Evolutionary conservation across 1,140 invertebrate species (phyloP), one percentile per base, ranked within the genome.

Genomic region (Delia radicum): DNA sequence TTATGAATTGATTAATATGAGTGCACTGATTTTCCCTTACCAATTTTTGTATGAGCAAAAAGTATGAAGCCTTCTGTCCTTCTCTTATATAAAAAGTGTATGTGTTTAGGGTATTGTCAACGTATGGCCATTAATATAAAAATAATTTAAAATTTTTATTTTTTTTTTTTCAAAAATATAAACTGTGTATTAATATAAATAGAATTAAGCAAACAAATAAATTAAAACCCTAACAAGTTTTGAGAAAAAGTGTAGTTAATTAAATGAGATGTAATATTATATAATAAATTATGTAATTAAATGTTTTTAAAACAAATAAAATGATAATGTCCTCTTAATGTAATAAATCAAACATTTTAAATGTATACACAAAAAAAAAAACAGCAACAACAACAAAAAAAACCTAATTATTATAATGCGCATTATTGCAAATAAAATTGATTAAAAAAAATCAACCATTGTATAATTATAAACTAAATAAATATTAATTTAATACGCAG

Each of bases 331-430:
- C 65, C 65, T 69, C 29, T 69, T 69, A 31, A 33, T 69, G 29
- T 69, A 69, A 69, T 69, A 69, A 65, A 69, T 37, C 18, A 69
- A 69, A 33, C 29, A 69, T 69, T 69, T 69, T 69, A 69, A 69
- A 69, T 69, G 65, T 69, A 24, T 21, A 10, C 15, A 55, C 8
- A 55, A 24, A 73, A 21, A 55, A 4, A 72, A 73, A 37, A 71
- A 71, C 26, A 63, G 15, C 15, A 27, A 63, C 21, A 27, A 63
- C 28, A 63, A 63, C 27, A 27, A 12, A 27, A 63, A 27, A 63
- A 28, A 8, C 31, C 33, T 37, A 27, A 24, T 29, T 33, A 37
- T 24, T 69, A 69, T 37, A 37, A 65, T 55, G 21, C 21, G 3
- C 4, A 55, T 24, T 18, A 55, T 55, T n/a, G n/a, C n/a, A n/a